Conservation (phyloP, 2,113 vertebrate species). For the Perca flavescens region DNA sequence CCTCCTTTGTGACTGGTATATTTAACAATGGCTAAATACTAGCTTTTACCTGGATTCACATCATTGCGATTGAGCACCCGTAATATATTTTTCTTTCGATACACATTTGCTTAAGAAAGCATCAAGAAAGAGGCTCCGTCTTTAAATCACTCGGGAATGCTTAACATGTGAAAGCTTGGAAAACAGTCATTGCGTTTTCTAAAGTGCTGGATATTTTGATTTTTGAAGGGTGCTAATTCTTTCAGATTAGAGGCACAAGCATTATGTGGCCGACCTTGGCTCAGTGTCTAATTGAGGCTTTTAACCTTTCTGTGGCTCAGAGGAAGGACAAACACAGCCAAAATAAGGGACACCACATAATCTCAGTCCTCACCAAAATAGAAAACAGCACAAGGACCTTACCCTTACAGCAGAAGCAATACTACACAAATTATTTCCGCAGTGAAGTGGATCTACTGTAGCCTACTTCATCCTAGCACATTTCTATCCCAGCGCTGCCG, state of each 20-base stretch:
- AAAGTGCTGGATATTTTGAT: constrained; percentile 24
- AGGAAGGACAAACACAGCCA: constrained; percentile 62
- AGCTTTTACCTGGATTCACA: constrained; percentile 43
- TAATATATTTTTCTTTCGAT: not conserved
- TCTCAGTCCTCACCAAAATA: constrained; percentile 58
- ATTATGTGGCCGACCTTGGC: constrained; percentile 52
- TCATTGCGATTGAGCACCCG: not conserved
- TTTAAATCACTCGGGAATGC: constrained; percentile 7
- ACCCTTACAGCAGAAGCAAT: constrained; percentile 26
- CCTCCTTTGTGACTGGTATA: constrained; percentile 28
- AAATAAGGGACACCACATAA: constrained; percentile 59
- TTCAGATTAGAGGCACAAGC: constrained; percentile 47
- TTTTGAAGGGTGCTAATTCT: constrained; percentile 60
- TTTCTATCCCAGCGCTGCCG: constrained; percentile 50
- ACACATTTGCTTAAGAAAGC: constrained; percentile 12
- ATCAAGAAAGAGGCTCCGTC: not conserved
- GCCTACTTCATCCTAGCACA: constrained; percentile 37
- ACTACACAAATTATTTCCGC: constrained; percentile 42
- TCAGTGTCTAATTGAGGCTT: constrained; percentile 70
- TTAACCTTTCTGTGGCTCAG: constrained; percentile 68
- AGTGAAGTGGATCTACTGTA: constrained; percentile 37
- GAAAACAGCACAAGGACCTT: constrained; percentile 46
- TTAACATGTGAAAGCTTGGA: constrained; percentile 15
- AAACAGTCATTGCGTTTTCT: constrained; percentile 15
- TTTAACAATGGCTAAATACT: constrained; percentile 37